A percentile compares a stretch with the other conserved stretches of the same genome.
phyloP scores from a whole-genome alignment of 2,113 vertebrate genomes.

The Labrus mixtus region DNA sequence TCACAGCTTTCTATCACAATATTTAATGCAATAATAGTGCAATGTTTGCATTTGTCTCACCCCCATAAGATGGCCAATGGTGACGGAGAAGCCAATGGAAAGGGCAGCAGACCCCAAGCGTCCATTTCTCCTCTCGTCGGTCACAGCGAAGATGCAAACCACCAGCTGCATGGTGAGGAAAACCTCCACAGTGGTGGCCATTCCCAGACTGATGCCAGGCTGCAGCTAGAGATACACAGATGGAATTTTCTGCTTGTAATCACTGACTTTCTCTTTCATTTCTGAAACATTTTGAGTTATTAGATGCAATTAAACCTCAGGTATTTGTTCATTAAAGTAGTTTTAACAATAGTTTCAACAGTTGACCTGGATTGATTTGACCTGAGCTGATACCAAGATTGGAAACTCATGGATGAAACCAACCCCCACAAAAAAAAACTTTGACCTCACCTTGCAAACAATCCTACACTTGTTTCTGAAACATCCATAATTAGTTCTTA shows the following conservation, averaged over 20 bases:
- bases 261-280: not conserved
- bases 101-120: conserved; percentile 89
- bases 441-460: not conserved
- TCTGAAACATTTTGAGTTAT: not conserved
- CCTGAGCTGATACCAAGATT: not conserved
- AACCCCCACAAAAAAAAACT: not conserved
- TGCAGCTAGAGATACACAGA: conserved; percentile 83
- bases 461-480: not conserved
- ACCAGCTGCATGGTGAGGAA: conserved; percentile 93
- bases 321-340: not conserved
- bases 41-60: conserved; percentile 78
- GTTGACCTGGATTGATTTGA: not conserved
- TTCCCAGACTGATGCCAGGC: conserved; percentile 89
- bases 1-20: not conserved
- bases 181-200: conserved; percentile 93
- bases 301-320: not conserved
- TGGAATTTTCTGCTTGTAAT: too few relatives aligned
- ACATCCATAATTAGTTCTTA: conserved; percentile 71
- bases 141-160: conserved; percentile 91
- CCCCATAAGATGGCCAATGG: conserved; percentile 93
- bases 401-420: not conserved
- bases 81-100: conserved; percentile 93
- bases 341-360: not conserved
- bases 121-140: conserved; percentile 91
- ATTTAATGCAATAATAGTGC: not conserved